A percentile compares a stretch with the other conserved stretches of the same genome.
Conservation (phyloP, 2,888 invertebrate genomes). For the Trissonchulus latispiculum region DNA sequence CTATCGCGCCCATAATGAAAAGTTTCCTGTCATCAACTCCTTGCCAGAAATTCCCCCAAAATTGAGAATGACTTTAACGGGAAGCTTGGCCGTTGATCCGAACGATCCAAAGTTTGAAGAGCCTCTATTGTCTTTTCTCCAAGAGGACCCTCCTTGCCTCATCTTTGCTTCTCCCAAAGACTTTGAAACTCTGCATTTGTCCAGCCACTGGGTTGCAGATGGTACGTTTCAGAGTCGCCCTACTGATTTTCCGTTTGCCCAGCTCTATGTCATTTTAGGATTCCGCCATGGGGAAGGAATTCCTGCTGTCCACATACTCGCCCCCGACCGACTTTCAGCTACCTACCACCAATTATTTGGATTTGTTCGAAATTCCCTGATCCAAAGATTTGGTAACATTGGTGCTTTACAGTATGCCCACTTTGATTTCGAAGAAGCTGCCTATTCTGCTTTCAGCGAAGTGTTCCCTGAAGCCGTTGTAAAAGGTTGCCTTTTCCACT, state of each 20-base stretch:
- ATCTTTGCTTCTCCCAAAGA: neutral
- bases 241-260: neutral
- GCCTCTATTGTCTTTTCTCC: neutral
- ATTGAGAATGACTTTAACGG: neutral
- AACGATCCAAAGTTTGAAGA: neutral
- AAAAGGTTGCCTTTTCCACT: constrained; percentile 2
- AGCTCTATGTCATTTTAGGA: neutral
- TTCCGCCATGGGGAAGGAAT: neutral
- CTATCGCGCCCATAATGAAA: neutral
- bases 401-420: neutral
- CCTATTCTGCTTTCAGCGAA: neutral
- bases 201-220: neutral
- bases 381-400: neutral
- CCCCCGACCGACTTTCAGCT: neutral
- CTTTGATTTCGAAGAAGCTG: constrained; percentile 2
- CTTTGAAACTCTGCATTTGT: neutral
- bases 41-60: neutral
- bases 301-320: neutral
- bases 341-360: neutral
- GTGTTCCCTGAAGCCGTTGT: neutral
- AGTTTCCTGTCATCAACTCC: neutral
- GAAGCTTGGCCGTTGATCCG: neutral
- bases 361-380: neutral
- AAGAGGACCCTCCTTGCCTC: neutral
- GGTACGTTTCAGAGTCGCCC: neutral